Conservation (phyloP, 2,113 vertebrate species). For the Seriola rivoliana region DNA sequence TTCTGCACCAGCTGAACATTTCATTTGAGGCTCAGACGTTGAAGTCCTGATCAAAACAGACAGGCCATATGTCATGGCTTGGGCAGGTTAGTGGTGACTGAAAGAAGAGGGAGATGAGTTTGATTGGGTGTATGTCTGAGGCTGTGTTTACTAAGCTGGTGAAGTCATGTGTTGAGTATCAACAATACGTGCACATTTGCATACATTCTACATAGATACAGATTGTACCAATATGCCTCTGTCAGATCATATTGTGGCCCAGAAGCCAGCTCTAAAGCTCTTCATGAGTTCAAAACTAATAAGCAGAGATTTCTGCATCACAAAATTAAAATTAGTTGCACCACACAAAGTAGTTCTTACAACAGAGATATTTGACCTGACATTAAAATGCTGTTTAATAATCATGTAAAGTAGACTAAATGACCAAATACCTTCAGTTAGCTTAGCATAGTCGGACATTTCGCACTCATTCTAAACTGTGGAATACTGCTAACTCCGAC, state of each 20-base stretch:
- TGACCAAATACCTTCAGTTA: too few relatives aligned
- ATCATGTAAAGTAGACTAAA: too few relatives aligned
- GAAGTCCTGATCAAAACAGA: constrained; percentile 59
- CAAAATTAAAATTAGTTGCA: too few relatives aligned
- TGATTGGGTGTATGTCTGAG: background rate
- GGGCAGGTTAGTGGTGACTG: constrained; percentile 32
- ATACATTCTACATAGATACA: constrained; percentile 10
- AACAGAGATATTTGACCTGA: too few relatives aligned
- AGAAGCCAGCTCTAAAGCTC: background rate
- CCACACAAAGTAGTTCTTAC: too few relatives aligned
- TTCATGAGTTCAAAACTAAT: background rate
- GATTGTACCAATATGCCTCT: background rate
- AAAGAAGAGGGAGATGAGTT: constrained; percentile 1
- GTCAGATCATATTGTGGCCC: background rate
- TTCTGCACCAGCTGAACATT: constrained; percentile 54
- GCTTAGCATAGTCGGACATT: too few relatives aligned
- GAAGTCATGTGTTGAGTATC: background rate
- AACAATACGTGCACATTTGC: constrained; percentile 4
- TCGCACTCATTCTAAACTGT: too few relatives aligned
- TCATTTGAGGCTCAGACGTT: constrained; percentile 53
- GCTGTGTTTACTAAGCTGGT: constrained; percentile 11
- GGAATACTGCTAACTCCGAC: too few relatives aligned
- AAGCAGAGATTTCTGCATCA: too few relatives aligned
- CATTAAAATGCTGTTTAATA: too few relatives aligned
- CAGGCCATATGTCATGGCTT: constrained; percentile 59